Conservation (phyloP, 2,113 vertebrate genomes). For the Gracilinanus agilis region DNA sequence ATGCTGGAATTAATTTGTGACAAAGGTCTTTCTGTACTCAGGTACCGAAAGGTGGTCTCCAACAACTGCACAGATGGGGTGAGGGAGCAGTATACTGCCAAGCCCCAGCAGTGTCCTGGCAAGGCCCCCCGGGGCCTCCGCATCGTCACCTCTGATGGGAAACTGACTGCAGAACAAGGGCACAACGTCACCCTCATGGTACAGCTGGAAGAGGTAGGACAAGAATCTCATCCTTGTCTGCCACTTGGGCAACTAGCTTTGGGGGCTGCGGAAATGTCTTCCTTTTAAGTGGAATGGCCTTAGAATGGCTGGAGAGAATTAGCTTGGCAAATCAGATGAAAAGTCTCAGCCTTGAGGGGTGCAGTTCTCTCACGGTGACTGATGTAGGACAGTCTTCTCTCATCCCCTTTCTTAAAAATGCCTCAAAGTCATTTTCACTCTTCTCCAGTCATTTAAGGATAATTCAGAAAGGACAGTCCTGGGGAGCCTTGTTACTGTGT, state of each 20-base stretch:
- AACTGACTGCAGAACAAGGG: constrained; percentile 90
- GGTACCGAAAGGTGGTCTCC: constrained; percentile 97
- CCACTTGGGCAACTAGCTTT: neutral
- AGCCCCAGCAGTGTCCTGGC: constrained; percentile 92
- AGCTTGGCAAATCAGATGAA: neutral
- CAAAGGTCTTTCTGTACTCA: constrained; percentile 71
- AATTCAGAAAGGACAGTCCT: neutral
- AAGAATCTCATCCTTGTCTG: accelerated
- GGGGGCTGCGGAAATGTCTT: neutral
- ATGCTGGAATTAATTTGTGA: neutral
- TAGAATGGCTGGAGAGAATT: neutral
- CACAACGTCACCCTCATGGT: constrained; percentile 95
- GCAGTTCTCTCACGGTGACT: neutral
- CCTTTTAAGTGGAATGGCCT: neutral
- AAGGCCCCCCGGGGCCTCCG: constrained; percentile 93
- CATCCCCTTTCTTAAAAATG: neutral
- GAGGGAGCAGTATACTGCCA: constrained; percentile 92
- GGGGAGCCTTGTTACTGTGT: neutral
- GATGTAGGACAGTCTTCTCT: neutral
- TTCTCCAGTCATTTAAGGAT: neutral
- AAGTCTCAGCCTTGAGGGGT: neutral
- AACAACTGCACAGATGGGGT: constrained; percentile 98
- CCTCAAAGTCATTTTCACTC: neutral
- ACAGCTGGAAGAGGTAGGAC: constrained; percentile 94
- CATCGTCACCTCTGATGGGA: constrained; percentile 92